Base-by-base conservation (phyloP, 2,797 vertebrate genomes). In the Coilia nasus region DNA sequence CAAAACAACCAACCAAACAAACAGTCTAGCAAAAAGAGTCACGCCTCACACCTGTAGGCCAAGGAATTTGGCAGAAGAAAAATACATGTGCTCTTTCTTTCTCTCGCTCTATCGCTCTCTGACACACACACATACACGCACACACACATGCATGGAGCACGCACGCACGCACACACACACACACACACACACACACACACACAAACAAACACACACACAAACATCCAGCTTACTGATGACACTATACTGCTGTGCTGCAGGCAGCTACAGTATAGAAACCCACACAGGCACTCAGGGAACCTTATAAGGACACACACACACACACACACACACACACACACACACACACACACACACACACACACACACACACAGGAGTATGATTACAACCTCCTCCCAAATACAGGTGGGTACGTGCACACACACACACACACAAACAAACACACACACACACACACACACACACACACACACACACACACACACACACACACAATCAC, bases 21-120 rank as follows among this genome's bases (percentile, higher is more conserved):
- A 64, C 60, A 23, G 23, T 64, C 71, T 44, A 78, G 35, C 31
- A 44, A 78, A 78, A 44, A 78, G 19, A 9, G 31, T 19, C 28
- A 82, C 87, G 82, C 71, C 82, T 81, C 47, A 82, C 19, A 31
- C 87, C 84, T 88, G 81, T 54, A 85, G 0, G 82, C 86, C 47
- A 86, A 89, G 88, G 80, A 59, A 81, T 82, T 84, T 82, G 81
- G 0, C 12, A 71, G 85, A 1, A 46, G 50, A 0, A 64, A 81
- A 81, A 23, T 28, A 41, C 89, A 31, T 88, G 91, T 87, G 80
- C 2, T 83, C 85, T 88, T 86, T 80, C 35, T 78, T 12, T 78
- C 35, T 35, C 28, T 19, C 6, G 11, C 28, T 78, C 71, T 31
- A 25, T 35, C 28, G 44, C 71, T 31, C 71, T 44, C 71, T 44